Evolutionary conservation across 1,140 invertebrate species (phyloP).

Genomic region (Phocides pigmalion): DNA sequence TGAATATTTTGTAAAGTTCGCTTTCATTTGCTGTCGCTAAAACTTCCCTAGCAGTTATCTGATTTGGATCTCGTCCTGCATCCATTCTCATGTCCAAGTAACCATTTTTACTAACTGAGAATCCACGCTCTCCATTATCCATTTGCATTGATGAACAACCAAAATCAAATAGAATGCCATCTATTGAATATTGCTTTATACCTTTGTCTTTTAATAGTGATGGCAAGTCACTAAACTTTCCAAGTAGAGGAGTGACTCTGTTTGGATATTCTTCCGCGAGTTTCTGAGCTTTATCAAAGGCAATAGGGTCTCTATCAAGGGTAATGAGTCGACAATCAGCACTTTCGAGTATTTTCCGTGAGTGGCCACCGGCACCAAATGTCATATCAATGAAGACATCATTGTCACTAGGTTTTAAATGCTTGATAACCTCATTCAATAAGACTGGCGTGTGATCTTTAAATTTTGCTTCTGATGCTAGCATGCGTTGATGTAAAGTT

Average conservation of each 20-base stretch:
- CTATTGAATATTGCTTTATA: conserved; percentile 87
- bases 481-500: conserved; percentile 34
- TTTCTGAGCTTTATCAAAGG: conserved; percentile 87
- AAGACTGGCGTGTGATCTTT: conserved; percentile 89
- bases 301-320: conserved; percentile 94
- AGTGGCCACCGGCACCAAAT: conserved; percentile 97
- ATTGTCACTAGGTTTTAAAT: conserved; percentile 86
- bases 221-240: conserved; percentile 94
- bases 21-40: conserved; percentile 90
- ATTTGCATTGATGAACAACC: conserved; percentile 99
- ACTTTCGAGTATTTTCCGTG: conserved; percentile 85
- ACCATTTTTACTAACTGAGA: conserved; percentile 92
- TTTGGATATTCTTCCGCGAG: conserved; percentile 87
- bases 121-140: conserved; percentile 91
- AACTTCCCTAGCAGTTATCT: conserved; percentile 93
- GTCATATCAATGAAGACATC: conserved; percentile 94
- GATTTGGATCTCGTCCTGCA: conserved; percentile 86
- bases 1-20: conserved; percentile 93
- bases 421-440: conserved; percentile 87
- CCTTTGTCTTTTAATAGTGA: conserved; percentile 85
- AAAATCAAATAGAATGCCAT: conserved; percentile 96
- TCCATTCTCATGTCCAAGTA: conserved; percentile 99
- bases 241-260: conserved; percentile 90
- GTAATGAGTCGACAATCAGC: conserved; percentile 89
- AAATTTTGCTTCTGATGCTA: conserved; percentile 52